Conservation (phyloP, 2,797 vertebrate species). For the Spondyliosoma cantharus region DNA sequence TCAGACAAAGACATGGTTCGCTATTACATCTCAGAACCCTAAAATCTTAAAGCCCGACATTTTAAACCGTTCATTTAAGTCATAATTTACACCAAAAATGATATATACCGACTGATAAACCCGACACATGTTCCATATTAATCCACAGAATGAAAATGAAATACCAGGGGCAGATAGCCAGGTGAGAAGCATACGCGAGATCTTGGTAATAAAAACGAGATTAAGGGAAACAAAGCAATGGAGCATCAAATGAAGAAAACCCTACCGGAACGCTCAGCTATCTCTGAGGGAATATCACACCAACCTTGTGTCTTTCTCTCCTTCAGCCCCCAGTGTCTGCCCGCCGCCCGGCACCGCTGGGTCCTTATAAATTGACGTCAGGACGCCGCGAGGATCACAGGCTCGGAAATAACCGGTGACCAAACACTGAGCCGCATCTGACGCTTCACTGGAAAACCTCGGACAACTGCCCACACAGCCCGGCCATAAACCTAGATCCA, state of each 20-base stretch:
- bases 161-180: background rate
- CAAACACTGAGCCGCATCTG: constrained; percentile 60
- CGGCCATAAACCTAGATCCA: background rate
- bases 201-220: background rate
- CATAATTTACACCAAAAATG: background rate
- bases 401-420: constrained; percentile 80
- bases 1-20: constrained; percentile 11
- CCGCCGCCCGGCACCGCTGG: constrained; percentile 54
- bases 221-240: fast-evolving
- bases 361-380: constrained; percentile 80
- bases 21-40: background rate
- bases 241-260: background rate
- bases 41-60: background rate
- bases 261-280: constrained; percentile 64
- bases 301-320: constrained; percentile 6
- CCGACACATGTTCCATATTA: background rate
- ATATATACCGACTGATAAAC: background rate
- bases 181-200: background rate
- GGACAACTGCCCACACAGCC: constrained; percentile 23
- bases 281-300: constrained; percentile 33
- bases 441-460: constrained; percentile 69
- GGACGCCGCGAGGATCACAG: constrained; percentile 65
- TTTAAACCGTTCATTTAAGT: background rate
- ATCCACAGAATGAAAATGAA: background rate
- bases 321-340: constrained; percentile 29